Evolutionary conservation across 2,797 vertebrate genomes (phyloP).

Genomic region (Australoheros facetus): DNA sequence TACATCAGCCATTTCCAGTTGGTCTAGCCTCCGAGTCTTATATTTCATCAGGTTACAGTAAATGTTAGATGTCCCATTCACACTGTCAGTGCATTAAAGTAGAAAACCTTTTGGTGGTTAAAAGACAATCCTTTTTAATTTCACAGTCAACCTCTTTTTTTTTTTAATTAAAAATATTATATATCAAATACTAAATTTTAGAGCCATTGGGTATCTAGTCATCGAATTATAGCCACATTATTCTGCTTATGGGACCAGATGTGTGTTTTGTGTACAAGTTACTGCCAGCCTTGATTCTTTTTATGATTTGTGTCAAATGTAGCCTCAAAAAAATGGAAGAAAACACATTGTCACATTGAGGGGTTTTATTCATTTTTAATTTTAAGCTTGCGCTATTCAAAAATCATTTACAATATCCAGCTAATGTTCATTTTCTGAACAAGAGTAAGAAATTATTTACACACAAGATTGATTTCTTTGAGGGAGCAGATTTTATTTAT

Average conservation of each 20-base stretch:
- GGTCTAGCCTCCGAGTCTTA: neutral
- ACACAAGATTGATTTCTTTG: neutral
- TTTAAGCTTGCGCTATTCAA: neutral
- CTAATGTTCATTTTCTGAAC: no score
- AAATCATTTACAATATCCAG: neutral
- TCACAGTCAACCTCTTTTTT: no score
- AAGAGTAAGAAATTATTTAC: neutral
- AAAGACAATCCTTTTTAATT: neutral
- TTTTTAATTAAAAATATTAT: no score
- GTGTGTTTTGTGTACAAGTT: neutral
- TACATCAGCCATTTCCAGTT: neutral
- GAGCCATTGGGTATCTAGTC: neutral
- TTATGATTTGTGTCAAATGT: neutral
- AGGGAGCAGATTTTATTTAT: neutral
- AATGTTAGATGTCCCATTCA: neutral
- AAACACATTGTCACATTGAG: neutral
- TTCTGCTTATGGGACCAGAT: neutral
- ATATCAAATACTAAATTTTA: neutral
- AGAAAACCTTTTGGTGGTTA: neutral
- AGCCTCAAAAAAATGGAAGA: neutral
- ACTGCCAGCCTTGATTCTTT: neutral
- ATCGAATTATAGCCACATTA: neutral
- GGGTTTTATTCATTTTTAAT: neutral
- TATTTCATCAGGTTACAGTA: neutral
- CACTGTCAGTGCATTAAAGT: neutral